These are phyloP conservation scores for Pentamera pediparva DNA, from an alignment of 53 echinoderm and acorn worm genomes.

Conservation along the genomic window DNA sequence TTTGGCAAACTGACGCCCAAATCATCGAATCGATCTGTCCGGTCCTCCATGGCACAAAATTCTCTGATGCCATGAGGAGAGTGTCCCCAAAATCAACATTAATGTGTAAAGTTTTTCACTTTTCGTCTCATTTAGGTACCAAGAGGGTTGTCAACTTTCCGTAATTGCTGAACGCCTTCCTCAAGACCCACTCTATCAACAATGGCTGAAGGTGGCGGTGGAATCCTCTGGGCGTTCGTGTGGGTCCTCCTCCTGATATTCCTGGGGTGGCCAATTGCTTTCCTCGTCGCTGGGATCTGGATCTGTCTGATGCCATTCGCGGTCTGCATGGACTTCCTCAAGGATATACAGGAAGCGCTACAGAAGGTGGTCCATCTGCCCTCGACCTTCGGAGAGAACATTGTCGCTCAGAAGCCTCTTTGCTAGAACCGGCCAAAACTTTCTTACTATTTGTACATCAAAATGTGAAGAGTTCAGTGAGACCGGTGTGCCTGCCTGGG, in stretches of 20 bases:
- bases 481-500: too few species aligned
- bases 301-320: slow-evolving; percentile 91
- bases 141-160: not conserved
- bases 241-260: slow-evolving; percentile 86
- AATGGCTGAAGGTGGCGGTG: slow-evolving; percentile 63
- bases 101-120: not conserved
- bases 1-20: too few species aligned
- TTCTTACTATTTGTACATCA: too few species aligned
- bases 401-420: slow-evolving; percentile 87
- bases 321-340: slow-evolving; percentile 86
- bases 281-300: slow-evolving; percentile 83
- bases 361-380: slow-evolving; percentile 85
- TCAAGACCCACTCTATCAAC: too few species aligned
- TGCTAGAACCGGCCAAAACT: slow-evolving; percentile 43
- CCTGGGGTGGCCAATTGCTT: slow-evolving; percentile 94
- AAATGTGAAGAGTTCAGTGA: too few species aligned
- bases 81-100: not conserved
- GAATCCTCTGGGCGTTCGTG: slow-evolving; percentile 82
- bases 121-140: not conserved
- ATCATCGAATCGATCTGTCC: too few species aligned
- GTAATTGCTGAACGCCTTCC: not conserved
- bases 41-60: too few species aligned
- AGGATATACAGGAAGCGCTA: slow-evolving; percentile 79
- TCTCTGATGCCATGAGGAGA: too few species aligned
- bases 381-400: slow-evolving; percentile 71